A percentile compares a stretch with the other conserved stretches of the same genome.
These are phyloP conservation scores for Echinarachnius parma DNA, from an alignment of 53 echinoderm and acorn worm species.

Conservation along the genomic window DNA sequence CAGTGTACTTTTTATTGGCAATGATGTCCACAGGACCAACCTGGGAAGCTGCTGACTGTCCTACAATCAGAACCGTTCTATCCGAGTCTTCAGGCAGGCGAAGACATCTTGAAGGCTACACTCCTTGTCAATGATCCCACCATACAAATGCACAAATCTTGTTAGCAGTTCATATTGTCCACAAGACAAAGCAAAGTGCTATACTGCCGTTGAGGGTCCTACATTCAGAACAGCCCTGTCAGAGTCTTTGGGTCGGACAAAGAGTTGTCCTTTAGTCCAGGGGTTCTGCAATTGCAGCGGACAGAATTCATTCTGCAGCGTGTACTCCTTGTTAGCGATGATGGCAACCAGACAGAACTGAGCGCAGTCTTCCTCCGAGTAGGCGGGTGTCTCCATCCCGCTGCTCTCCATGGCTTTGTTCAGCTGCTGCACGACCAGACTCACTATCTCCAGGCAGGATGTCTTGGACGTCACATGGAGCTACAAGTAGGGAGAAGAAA, in stretches of 20 bases:
- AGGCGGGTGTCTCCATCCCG: constrained; percentile 76
- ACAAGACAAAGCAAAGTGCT: too few species aligned
- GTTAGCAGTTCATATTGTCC: too few species aligned
- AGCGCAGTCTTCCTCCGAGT: constrained; percentile 77
- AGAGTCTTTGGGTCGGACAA: constrained; percentile 80
- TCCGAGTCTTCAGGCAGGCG: too few species aligned
- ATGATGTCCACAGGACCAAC: too few species aligned
- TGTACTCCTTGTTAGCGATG: constrained; percentile 79
- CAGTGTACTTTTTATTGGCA: too few species aligned
- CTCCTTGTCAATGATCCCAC: too few species aligned
- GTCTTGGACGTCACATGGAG: constrained; percentile 93
- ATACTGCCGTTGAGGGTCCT: constrained; percentile 87
- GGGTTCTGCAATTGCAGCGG: constrained; percentile 97
- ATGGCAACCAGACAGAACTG: constrained; percentile 91
- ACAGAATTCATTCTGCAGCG: constrained; percentile 76
- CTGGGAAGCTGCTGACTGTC: too few species aligned
- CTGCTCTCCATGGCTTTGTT: constrained; percentile 95
- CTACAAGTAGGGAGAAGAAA: constrained; percentile 48
- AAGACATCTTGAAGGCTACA: too few species aligned
- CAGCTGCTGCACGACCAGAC: constrained; percentile 93
- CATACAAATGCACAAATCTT: too few species aligned
- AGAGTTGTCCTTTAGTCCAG: constrained; percentile 96
- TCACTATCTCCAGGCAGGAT: constrained; percentile 82
- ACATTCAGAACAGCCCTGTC: constrained; percentile 30
- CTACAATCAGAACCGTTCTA: too few species aligned